These are phyloP conservation scores for Papilio helenus DNA, from an alignment of 1,140 invertebrate genomes.

Conservation along the genomic window DNA sequence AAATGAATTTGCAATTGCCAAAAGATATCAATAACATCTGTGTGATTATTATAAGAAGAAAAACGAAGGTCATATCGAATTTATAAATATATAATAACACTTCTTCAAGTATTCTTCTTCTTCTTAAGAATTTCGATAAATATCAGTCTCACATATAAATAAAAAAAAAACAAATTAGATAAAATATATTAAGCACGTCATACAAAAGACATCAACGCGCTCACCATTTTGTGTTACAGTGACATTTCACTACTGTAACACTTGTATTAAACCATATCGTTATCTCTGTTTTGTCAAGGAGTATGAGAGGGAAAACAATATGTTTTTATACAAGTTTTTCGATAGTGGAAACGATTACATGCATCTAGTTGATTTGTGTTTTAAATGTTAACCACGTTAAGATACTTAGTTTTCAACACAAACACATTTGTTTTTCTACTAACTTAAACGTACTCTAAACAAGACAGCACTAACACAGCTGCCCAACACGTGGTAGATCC, in stretches of 20 bases:
- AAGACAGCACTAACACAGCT: conserved; percentile 42
- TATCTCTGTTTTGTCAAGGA: background rate
- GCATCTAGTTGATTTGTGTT: background rate
- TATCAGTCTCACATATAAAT: background rate
- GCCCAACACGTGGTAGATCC: conserved; percentile 67
- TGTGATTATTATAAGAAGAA: background rate
- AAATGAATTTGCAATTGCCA: background rate
- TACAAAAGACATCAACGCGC: conserved; percentile 74
- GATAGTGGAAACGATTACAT: background rate
- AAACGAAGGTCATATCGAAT: background rate
- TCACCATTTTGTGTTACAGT: background rate
- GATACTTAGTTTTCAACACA: background rate
- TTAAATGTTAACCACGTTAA: background rate
- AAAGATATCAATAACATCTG: background rate
- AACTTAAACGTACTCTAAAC: conserved; percentile 10
- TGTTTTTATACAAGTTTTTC: background rate
- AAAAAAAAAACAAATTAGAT: too few species aligned
- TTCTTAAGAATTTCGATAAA: background rate
- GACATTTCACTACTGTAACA: background rate
- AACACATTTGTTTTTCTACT: background rate
- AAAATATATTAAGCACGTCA: conserved; percentile 12
- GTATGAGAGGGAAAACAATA: background rate
- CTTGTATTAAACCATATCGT: background rate
- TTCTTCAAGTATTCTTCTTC: background rate
- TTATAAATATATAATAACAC: background rate